Conservation (phyloP, 2,113 vertebrate genomes). For the Sceloporus tristichus region DNA sequence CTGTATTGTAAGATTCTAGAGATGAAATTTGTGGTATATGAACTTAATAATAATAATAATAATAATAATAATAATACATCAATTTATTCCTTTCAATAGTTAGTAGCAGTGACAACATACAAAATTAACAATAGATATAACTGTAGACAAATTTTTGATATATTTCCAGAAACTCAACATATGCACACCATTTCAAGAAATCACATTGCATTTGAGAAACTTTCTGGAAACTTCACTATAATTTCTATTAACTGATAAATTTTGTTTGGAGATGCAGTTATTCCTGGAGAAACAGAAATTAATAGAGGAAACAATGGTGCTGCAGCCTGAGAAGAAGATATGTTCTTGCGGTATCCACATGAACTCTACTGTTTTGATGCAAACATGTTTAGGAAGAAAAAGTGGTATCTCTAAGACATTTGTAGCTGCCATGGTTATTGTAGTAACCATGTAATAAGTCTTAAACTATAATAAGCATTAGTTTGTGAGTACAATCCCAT, state of each 20-base stretch:
- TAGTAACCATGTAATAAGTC: neutral
- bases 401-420: neutral
- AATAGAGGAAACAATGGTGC: neutral
- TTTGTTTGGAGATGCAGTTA: neutral
- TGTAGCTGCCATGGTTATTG: neutral
- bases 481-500: neutral
- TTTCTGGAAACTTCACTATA: neutral
- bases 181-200: neutral
- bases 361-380: neutral
- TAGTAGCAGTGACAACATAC: neutral
- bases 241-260: neutral
- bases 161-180: neutral
- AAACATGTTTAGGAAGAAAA: neutral
- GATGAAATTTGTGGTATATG: neutral
- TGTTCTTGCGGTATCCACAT: neutral
- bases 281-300: neutral
- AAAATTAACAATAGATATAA: neutral
- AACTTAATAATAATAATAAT: neutral
- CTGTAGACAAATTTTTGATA: neutral
- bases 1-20: neutral
- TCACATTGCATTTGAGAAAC: neutral
- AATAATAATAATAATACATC: neutral
- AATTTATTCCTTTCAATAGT: neutral
- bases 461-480: neutral
- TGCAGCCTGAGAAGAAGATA: neutral